Evolutionary conservation across 1,140 invertebrate species (phyloP).

Genomic region (Neodiprion virginianus): DNA sequence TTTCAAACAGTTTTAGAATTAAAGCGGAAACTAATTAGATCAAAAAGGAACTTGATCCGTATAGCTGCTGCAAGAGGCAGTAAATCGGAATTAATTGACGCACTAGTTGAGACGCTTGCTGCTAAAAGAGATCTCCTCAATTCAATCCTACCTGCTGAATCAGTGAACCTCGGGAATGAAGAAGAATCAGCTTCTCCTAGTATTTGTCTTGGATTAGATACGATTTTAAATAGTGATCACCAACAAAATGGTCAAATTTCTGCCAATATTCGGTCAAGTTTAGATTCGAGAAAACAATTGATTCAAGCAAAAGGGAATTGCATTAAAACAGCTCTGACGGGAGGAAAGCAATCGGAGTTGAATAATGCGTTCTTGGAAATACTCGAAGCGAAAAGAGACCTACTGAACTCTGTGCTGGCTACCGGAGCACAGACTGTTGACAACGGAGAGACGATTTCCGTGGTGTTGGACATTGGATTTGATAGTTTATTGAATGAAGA

Average conservation of each 20-base stretch:
- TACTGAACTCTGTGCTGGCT: background rate
- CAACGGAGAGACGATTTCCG: background rate
- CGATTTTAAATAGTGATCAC: no score
- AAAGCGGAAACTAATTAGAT: background rate
- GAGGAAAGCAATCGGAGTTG: background rate
- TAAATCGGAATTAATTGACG: background rate
- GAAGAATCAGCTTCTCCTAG: no score
- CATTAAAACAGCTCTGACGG: background rate
- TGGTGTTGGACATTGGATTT: no score
- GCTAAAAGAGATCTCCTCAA: background rate
- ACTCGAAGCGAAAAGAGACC: background rate
- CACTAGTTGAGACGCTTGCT: background rate
- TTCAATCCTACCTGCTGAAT: background rate
- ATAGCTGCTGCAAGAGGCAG: background rate
- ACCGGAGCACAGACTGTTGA: background rate
- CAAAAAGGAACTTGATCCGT: background rate
- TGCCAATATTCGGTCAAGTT: no score
- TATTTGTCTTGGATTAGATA: no score
- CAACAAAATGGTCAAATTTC: no score
- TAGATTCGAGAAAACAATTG: background rate
- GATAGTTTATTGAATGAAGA: no score
- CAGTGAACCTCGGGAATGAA: background rate
- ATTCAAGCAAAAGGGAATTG: background rate
- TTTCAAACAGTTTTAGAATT: background rate
- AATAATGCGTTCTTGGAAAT: background rate